Base-by-base conservation (phyloP, 2,888 invertebrate genomes). In the Entomobrya multifasciata region DNA sequence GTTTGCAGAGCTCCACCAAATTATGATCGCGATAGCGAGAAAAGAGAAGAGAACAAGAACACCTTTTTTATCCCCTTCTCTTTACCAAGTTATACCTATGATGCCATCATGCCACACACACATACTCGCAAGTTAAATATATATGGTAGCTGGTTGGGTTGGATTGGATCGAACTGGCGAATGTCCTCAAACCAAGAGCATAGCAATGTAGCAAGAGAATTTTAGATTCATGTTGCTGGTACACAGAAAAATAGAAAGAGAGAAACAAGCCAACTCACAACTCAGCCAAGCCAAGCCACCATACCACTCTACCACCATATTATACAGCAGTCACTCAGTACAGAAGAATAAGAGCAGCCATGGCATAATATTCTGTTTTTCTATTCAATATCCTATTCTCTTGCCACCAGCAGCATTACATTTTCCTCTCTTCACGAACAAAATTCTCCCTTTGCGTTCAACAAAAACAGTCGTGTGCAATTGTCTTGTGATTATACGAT, bases 141-240 rank as follows among this genome's bases (percentile, higher is more conserved):
- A 22, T 17, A 67, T 17, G 44, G 70, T 67, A 77, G 52, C 52
- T 55, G 44, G 65, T 72, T 22, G n/a, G 74, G 74, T 27, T 87
- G 82, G 77, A 74, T 74, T 86, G 87, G 87, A 87, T 87, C 87
- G 87, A 87, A 87, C 82, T 78, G 82, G 83, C 87, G 87, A 87
- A 79, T 87, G 87, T 87, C 87, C 87, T 83, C 83, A 72, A 87
- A 83, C 49, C 36, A 65, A 60, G 79, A 72, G 78, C n/a, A 65
- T 36, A 72, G 22, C 62, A 1, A 60, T 22, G 60, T 47, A 83
- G 55, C 36, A 41, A 52, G 57, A 49, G 55, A 72, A 82, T 27
- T 30, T 30, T 13, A 36, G 36, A 41, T 52, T 74, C 62, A 15
- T 57, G 25, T 25, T 62, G 62, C 62, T 13, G n/a, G 52, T 52